Evolutionary conservation across 1,140 invertebrate species (phyloP), one percentile per base, ranked within the genome.

Genomic region (Vanessa atalanta): DNA sequence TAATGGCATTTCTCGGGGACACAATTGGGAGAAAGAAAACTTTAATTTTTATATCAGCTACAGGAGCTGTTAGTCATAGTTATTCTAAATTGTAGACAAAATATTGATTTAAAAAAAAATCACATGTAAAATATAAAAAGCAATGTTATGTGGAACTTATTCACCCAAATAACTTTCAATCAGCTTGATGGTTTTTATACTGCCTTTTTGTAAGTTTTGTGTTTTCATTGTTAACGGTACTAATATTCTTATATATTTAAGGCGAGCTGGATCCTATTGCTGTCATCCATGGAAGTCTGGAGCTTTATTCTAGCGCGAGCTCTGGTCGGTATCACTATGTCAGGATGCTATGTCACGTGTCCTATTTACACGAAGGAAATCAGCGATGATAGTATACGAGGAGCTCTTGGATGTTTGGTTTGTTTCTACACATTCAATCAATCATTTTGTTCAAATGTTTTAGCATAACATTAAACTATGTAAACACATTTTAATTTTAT

Each of bases 291-390:
- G 50, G 81, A 85, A 16, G 76, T 79, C 0, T 86, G 85, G 81
- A 85, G 83, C 0, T 83, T 90, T 53, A 79, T 90, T 3, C n/a
- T 82, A 5, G 87, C 88, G 0, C 73, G 87, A 37, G 79, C 77
- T 14, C 15, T 87, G 13, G 79, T 85, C 0, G 88, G 89, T 0
- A 76, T 90, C 13, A 72, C 67, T 0, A 88, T 89, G 88, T 87
- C 81, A 0, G 88, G 87, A 0, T 73, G 73, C 6, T 90, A 84
- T 68, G 87, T 90, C 14, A 84, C 78, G 6, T 87, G 88, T 31
- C 89, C 89, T 0, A 69, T 88, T 6, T 91, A 90, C 47, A 90
- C 85, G 0, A 91, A 90, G 48, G 89, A 91, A 72, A 90, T 90
- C 47, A 87, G 87, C 48, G 81, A 88, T 31, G 82, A 85, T 31